Conservation (phyloP, 2,888 invertebrate species). For the Macropis europaea region DNA sequence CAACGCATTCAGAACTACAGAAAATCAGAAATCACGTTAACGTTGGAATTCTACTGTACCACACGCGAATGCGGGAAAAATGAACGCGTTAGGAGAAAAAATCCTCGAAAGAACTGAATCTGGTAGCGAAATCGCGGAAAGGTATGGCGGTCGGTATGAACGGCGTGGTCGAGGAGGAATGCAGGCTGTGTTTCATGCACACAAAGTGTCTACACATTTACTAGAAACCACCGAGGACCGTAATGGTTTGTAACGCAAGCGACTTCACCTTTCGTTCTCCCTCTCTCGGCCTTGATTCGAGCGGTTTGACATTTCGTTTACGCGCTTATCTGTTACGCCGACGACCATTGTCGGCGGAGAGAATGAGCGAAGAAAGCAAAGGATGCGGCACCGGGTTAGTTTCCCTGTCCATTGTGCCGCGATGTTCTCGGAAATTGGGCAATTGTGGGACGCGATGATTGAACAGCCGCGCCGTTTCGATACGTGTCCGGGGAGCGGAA, state of each 20-base stretch:
- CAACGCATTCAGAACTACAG: no score
- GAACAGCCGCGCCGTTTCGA: not conserved
- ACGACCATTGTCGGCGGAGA: conserved; percentile 4
- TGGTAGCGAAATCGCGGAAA: no score
- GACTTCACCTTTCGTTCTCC: conserved; percentile 63
- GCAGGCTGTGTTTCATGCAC: conserved; percentile 49
- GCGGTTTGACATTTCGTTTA: conserved; percentile 74
- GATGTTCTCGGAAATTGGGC: conserved; percentile 1
- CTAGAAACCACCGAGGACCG: conserved; percentile 32
- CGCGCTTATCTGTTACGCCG: conserved; percentile 44
- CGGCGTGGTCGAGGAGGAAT: conserved; percentile 69
- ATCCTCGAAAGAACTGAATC: no score
- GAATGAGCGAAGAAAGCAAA: no score
- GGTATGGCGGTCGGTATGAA: no score
- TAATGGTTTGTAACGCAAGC: conserved; percentile 52
- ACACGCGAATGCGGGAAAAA: no score
- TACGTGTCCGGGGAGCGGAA: conserved; percentile 10
- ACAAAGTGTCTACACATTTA: conserved; percentile 16
- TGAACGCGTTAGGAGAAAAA: no score
- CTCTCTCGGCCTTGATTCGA: conserved; percentile 68
- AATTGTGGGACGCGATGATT: conserved; percentile 1
- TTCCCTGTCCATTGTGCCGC: not conserved
- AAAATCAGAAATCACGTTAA: no score
- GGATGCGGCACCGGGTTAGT: no score
- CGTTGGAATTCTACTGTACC: no score